Evolutionary conservation across 2,888 invertebrate genomes (phyloP).

Genomic region (Fissipunctia ypsillon): DNA sequence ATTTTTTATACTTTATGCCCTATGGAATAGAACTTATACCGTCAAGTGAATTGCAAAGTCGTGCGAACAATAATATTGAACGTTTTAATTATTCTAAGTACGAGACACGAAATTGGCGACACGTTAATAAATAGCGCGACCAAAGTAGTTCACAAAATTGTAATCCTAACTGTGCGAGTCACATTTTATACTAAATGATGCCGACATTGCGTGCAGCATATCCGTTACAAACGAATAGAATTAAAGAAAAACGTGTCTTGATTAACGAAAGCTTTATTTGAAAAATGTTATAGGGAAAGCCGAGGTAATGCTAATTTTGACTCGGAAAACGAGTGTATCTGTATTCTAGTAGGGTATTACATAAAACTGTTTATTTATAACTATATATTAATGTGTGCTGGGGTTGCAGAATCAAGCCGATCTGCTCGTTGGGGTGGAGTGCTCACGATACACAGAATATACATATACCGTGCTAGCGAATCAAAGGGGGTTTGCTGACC

Average conservation of each 20-base stretch:
- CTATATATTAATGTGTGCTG: neutral
- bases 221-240: constrained; percentile 35
- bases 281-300: constrained; percentile 15
- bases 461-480: neutral
- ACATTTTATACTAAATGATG: constrained; percentile 32
- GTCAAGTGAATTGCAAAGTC: neutral
- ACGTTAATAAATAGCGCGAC: neutral
- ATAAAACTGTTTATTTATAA: constrained; percentile 4
- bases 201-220: constrained; percentile 46
- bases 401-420: constrained; percentile 4
- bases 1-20: neutral
- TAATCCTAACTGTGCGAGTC: constrained; percentile 25
- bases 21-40: neutral
- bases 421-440: neutral
- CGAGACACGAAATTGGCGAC: constrained; percentile 16
- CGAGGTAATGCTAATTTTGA: constrained; percentile 3
- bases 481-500: neutral
- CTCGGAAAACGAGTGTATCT: neutral
- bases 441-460: constrained; percentile 6
- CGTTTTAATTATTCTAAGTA: constrained; percentile 20
- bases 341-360: neutral
- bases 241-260: constrained; percentile 36
- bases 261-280: constrained; percentile 40
- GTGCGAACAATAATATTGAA: neutral
- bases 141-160: constrained; percentile 30